A percentile compares a stretch with the other conserved stretches of the same genome.
phyloP scores from a whole-genome alignment of 2,888 invertebrate genomes.

The Cerastoderma edule region DNA sequence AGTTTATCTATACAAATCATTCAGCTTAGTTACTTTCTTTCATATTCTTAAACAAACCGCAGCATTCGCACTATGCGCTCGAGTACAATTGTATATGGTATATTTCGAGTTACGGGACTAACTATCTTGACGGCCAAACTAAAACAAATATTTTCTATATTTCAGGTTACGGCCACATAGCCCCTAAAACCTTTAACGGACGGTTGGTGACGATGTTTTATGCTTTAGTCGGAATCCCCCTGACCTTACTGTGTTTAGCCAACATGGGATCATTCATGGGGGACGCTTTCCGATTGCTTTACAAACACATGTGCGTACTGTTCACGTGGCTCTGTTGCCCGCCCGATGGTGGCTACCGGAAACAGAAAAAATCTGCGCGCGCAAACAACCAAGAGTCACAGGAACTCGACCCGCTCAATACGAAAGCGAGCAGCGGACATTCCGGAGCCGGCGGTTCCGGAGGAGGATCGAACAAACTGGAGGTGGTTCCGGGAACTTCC shows the following conservation, averaged over 20 bases:
- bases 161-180: constrained; percentile 79
- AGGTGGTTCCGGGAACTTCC: constrained; percentile 25
- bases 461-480: constrained; percentile 15
- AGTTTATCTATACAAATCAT: no score
- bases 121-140: background rate
- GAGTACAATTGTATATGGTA: no score
- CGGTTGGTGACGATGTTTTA: constrained; percentile 77
- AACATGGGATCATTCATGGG: constrained; percentile 76
- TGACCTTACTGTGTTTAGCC: constrained; percentile 76
- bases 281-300: constrained; percentile 76
- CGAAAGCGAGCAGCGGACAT: constrained; percentile 6
- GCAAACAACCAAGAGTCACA: constrained; percentile 15
- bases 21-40: no score
- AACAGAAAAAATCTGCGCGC: constrained; percentile 16
- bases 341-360: constrained; percentile 39
- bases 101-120: no score
- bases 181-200: constrained; percentile 75
- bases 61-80: no score
- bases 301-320: constrained; percentile 70
- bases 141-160: constrained; percentile 7
- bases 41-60: no score
- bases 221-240: constrained; percentile 78
- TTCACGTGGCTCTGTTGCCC: constrained; percentile 64
- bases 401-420: constrained; percentile 37
- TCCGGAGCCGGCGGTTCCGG: background rate